Conservation (phyloP, 2,888 invertebrate species). For the Caprella mutica region DNA sequence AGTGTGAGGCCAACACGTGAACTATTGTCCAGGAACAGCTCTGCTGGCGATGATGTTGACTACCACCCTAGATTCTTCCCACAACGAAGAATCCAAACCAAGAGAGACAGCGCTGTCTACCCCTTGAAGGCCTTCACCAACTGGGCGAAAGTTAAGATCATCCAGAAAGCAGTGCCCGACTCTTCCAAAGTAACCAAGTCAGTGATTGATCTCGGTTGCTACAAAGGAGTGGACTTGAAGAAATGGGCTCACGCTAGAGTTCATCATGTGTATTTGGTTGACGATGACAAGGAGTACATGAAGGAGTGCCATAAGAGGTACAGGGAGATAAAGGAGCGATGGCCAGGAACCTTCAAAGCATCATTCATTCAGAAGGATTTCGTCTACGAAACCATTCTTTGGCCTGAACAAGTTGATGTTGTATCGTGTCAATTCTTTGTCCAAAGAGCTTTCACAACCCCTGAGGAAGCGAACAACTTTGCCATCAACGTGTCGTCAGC, state of each 20-base stretch:
- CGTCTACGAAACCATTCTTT: not conserved
- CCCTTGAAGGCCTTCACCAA: constrained; percentile 3
- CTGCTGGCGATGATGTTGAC: too few species aligned
- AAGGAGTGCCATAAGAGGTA: constrained; percentile 1
- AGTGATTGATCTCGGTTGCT: constrained; percentile 3
- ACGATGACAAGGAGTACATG: not conserved
- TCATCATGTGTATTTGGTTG: not conserved
- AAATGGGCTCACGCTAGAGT: constrained; percentile 6
- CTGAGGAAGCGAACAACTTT: not conserved
- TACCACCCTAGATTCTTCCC: too few species aligned
- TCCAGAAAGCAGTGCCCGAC: constrained; percentile 5
- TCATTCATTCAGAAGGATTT: constrained; percentile 4
- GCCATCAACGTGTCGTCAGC: not conserved
- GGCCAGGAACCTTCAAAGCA: constrained; percentile 5
- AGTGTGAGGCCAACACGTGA: too few species aligned
- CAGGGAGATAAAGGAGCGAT: not conserved
- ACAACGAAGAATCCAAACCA: too few species aligned
- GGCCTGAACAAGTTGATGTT: not conserved
- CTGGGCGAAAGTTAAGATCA: constrained; percentile 4
- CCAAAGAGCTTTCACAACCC: not conserved
- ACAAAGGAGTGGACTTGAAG: not conserved
- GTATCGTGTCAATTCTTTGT: constrained; percentile 9
- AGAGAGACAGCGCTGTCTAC: not conserved
- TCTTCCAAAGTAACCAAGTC: not conserved
- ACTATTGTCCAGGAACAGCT: too few species aligned